Evolutionary conservation across 2,113 vertebrate species (phyloP).

Genomic region (Tympanuchus pallidicinctus): DNA sequence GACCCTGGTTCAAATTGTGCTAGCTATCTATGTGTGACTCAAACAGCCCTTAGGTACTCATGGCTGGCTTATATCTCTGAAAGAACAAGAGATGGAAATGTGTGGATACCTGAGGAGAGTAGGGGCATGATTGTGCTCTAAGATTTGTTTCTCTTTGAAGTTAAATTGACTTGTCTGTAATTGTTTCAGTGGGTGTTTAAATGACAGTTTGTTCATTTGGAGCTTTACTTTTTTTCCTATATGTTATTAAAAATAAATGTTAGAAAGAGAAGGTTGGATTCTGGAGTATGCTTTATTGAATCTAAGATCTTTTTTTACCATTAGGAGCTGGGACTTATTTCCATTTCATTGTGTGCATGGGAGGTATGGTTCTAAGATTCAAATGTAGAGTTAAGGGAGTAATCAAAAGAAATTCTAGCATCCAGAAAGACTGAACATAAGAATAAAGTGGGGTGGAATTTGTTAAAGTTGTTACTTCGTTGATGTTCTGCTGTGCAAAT

Average conservation of each 20-base stretch:
- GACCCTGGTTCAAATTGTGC: not conserved
- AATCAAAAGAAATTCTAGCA: not conserved
- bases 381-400: not conserved
- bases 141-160: not conserved
- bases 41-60: not conserved
- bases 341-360: not conserved
- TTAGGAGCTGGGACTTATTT: not conserved
- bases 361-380: constrained; percentile 25
- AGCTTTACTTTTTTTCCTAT: not conserved
- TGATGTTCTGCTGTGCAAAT: not conserved
- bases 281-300: not conserved
- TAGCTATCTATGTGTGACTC: not conserved
- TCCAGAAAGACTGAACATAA: not conserved
- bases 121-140: not conserved
- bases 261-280: not conserved
- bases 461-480: not conserved
- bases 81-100: not conserved
- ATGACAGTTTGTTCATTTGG: not conserved
- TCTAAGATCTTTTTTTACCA: not conserved
- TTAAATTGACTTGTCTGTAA: not conserved
- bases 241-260: not conserved
- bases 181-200: not conserved
- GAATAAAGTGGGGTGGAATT: not conserved
- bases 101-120: not conserved
- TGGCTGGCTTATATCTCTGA: not conserved